phyloP scores from a whole-genome alignment of 64 coral and sea anemone genomes.

The Stylophora pistillata region DNA sequence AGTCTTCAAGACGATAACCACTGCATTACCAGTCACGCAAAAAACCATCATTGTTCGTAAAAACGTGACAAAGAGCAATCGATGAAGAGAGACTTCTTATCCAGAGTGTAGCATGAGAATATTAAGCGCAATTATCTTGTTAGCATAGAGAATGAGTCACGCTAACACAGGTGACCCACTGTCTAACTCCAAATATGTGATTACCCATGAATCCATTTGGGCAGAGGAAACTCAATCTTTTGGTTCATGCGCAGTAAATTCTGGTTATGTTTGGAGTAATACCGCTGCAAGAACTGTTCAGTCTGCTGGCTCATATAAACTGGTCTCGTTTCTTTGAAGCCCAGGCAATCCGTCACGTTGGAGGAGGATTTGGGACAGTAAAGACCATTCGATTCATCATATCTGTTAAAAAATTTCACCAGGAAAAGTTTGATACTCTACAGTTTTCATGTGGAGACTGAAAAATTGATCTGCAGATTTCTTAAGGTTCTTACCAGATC shows the following conservation, averaged over 20 bases:
- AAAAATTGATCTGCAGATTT: too few relatives aligned
- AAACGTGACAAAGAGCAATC: too few relatives aligned
- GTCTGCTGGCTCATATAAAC: slow-evolving; percentile 16
- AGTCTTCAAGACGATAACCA: too few relatives aligned
- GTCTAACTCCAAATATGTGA: neutral
- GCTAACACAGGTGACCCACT: neutral
- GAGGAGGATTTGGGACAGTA: slow-evolving; percentile 11
- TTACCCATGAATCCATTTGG: slow-evolving; percentile 61
- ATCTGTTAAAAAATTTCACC: neutral
- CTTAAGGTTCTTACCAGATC: neutral
- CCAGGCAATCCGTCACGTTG: slow-evolving; percentile 11
- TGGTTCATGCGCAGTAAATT: slow-evolving; percentile 83
- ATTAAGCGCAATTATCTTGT: neutral
- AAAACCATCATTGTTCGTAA: too few relatives aligned
- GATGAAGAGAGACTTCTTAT: too few relatives aligned
- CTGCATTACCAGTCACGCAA: too few relatives aligned
- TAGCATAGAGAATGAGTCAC: neutral
- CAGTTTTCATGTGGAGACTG: neutral
- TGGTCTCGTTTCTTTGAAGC: neutral
- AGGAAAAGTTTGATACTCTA: neutral
- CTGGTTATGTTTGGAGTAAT: slow-evolving; percentile 81
- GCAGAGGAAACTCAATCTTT: slow-evolving; percentile 74
- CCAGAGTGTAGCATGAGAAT: too few relatives aligned
- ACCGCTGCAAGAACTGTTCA: slow-evolving; percentile 58
- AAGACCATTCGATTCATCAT: slow-evolving; percentile 12